phyloP scores from a whole-genome alignment of 2,113 vertebrate genomes.

The Atrichornis clamosus region DNA sequence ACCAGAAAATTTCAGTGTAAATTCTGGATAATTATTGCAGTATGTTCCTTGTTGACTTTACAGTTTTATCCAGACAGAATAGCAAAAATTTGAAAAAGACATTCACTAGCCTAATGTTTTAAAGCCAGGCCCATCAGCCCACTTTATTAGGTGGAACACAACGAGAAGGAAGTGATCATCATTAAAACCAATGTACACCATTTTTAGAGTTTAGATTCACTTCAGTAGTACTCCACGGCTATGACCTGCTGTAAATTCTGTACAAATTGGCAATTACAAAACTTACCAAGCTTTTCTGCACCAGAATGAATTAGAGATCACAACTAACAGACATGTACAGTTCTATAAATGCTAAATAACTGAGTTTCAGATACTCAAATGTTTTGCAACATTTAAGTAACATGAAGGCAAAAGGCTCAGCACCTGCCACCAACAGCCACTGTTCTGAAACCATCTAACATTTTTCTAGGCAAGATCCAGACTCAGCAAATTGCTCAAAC shows the following conservation, averaged over 20 bases:
- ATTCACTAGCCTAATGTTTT: neutral
- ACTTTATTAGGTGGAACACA: neutral
- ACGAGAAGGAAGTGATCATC: neutral
- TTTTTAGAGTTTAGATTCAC: neutral
- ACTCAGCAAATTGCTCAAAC: neutral
- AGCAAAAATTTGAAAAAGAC: neutral
- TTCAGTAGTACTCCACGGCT: neutral
- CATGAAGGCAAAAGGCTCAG: neutral
- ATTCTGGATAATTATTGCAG: neutral
- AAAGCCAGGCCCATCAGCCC: neutral
- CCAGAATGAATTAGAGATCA: neutral
- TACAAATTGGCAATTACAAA: neutral
- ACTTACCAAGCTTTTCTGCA: neutral
- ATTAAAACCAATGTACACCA: neutral
- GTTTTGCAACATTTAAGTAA: neutral
- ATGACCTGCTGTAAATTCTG: neutral
- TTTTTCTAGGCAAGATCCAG: neutral
- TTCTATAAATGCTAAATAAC: neutral
- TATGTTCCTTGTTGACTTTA: neutral
- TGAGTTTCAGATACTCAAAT: neutral
- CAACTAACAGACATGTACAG: neutral
- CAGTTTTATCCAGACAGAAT: neutral
- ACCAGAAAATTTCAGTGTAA: neutral
- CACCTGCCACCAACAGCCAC: neutral
- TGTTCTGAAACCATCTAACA: neutral